A percentile compares a stretch with the other conserved stretches of the same genome.
Evolutionary conservation across 1,140 invertebrate species (phyloP).

Genomic region (Drosophila nigrodunni): DNA sequence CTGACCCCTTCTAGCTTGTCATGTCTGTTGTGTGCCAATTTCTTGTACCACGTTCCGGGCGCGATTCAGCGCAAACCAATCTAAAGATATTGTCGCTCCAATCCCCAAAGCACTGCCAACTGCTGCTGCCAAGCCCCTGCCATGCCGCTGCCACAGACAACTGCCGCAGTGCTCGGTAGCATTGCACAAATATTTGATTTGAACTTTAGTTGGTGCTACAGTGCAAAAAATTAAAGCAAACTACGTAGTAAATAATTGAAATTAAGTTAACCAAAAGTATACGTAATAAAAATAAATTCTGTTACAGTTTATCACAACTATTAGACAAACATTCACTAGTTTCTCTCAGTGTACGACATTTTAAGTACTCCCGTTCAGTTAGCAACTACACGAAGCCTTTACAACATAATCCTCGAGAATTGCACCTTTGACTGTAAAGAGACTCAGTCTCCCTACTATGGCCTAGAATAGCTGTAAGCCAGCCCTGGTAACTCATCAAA

Average conservation of each 20-base stretch:
- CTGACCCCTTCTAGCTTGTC: conserved; percentile 36
- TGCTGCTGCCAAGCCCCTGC: not conserved
- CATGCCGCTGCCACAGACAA: not conserved
- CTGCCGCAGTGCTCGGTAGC: conserved; percentile 24
- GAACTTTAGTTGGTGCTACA: conserved; percentile 46
- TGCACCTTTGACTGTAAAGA: conserved; percentile 68
- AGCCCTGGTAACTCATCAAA: conserved; percentile 55
- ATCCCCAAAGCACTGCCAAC: conserved; percentile 45
- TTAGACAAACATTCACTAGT: not conserved
- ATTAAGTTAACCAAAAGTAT: not conserved
- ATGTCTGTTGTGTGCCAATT: conserved; percentile 73
- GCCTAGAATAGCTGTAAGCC: not conserved
- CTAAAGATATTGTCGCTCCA: conserved; percentile 75
- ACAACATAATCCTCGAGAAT: conserved; percentile 67
- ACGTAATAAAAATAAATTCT: not conserved
- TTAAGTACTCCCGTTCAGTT: conserved; percentile 45
- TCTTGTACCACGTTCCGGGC: conserved; percentile 61
- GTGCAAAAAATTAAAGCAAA: conserved; percentile 2
- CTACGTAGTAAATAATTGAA: not conserved
- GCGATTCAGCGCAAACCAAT: conserved; percentile 74
- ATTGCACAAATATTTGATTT: conserved; percentile 77
- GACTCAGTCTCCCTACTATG: no score
- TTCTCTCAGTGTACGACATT: conserved; percentile 23
- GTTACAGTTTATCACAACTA: not conserved
- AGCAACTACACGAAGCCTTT: conserved; percentile 49